Percentiles rank a stretch among this genome's conserved stretches.
phyloP scores from a whole-genome alignment of 2,888 invertebrate genomes.

The Aleiodes testaceus region DNA sequence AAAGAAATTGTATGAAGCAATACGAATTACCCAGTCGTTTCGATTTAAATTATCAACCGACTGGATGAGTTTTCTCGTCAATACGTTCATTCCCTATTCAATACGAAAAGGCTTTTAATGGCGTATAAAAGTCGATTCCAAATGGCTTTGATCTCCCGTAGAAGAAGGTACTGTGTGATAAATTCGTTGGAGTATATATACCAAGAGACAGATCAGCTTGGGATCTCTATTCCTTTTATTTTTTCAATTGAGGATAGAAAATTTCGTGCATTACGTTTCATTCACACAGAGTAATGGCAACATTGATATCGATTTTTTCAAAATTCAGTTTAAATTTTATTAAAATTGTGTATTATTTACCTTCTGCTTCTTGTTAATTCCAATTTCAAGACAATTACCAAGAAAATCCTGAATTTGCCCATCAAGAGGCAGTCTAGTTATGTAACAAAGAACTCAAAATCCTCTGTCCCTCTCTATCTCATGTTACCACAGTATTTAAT shows the following conservation, averaged over 20 bases:
- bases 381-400: no score
- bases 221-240: slow-evolving; percentile 10
- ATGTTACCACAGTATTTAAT: no score
- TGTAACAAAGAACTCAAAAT: no score
- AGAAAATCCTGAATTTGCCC: no score
- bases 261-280: slow-evolving; percentile 24
- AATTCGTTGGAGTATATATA: slow-evolving; percentile 19
- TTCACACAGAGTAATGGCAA: slow-evolving; percentile 9
- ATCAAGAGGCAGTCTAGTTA: no score
- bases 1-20: neutral
- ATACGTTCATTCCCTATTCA: slow-evolving; percentile 14
- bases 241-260: slow-evolving; percentile 13
- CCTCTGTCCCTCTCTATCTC: no score
- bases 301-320: neutral
- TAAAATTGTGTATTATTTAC: no score
- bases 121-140: slow-evolving; percentile 28
- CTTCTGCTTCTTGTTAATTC: no score
- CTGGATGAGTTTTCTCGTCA: slow-evolving; percentile 24
- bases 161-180: slow-evolving; percentile 15
- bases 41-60: slow-evolving; percentile 15
- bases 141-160: slow-evolving; percentile 27
- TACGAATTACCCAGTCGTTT: slow-evolving; percentile 12
- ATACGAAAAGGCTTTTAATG: slow-evolving; percentile 21
- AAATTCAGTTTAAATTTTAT: neutral
- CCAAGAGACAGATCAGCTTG: neutral